phyloP scores from a whole-genome alignment of 2,888 invertebrate species.

The Dexiosoma caninum region DNA sequence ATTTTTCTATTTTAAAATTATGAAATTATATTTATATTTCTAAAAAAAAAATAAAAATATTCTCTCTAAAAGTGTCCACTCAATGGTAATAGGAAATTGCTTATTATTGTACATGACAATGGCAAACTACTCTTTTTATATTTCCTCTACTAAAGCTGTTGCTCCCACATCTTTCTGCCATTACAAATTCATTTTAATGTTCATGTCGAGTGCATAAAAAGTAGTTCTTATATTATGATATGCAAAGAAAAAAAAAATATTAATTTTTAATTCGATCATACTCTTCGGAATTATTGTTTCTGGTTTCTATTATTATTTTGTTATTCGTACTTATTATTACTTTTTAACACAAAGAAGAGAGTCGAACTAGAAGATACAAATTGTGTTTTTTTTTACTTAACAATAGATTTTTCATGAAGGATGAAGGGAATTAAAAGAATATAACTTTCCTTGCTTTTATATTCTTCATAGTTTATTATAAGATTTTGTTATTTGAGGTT shows the following conservation, averaged over 20 bases:
- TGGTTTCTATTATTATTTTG: background rate
- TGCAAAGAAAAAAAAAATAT: conserved; percentile 35
- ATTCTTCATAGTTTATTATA: background rate
- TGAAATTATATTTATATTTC: too few species aligned
- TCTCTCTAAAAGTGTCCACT: too few species aligned
- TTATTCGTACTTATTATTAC: conserved; percentile 6
- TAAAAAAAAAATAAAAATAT: too few species aligned
- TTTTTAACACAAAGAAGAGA: background rate
- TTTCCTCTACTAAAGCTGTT: too few species aligned
- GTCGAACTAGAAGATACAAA: conserved; percentile 30
- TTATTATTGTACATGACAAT: too few species aligned
- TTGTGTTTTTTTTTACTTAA: conserved; percentile 29
- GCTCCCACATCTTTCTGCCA: too few species aligned
- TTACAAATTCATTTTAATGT: conserved; percentile 14
- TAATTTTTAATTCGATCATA: conserved; percentile 43
- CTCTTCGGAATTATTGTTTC: background rate
- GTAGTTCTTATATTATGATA: conserved; percentile 29
- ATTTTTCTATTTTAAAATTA: too few species aligned
- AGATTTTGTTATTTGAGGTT: conserved; percentile 30
- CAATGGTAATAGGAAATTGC: too few species aligned
- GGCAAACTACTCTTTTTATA: too few species aligned
- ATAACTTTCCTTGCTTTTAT: background rate
- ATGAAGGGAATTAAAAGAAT: background rate
- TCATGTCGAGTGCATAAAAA: conserved; percentile 24
- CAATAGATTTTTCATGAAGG: conserved; percentile 14